Percentiles rank a stretch among this genome's conserved stretches.
Evolutionary conservation across 2,888 invertebrate genomes (phyloP).

Genomic region (Oasisia sp.): DNA sequence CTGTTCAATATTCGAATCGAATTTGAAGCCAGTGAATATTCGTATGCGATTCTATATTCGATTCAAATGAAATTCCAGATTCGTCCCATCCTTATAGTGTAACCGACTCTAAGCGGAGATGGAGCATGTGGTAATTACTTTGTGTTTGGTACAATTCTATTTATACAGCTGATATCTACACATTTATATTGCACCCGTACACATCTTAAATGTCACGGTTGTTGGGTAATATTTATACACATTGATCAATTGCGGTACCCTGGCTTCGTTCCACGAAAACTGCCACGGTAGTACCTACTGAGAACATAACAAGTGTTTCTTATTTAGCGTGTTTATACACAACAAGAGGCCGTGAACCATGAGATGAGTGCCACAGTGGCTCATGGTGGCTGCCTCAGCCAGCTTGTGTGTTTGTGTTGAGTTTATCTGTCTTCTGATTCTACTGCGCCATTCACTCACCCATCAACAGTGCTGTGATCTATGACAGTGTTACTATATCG

Average conservation of each 20-base stretch:
- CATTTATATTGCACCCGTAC: background rate
- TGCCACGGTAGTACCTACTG: background rate
- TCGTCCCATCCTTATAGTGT: too few species aligned
- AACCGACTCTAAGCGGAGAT: too few species aligned
- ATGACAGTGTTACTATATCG: background rate
- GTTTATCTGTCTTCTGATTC: background rate
- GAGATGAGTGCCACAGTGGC: background rate
- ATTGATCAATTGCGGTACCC: background rate
- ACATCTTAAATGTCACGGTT: background rate
- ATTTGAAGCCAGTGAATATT: too few species aligned
- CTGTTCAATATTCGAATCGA: too few species aligned
- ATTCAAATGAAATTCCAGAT: too few species aligned
- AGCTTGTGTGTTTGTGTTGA: background rate
- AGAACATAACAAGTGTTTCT: background rate
- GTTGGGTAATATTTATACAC: background rate
- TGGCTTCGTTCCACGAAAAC: background rate
- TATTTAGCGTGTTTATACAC: background rate
- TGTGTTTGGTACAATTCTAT: too few species aligned
- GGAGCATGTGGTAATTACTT: too few species aligned
- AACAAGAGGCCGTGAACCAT: background rate
- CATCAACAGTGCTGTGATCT: conserved; percentile 1
- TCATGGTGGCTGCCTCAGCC: background rate
- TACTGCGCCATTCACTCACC: background rate
- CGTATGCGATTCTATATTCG: too few species aligned
- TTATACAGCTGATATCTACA: background rate